A percentile compares a stretch with the other conserved stretches of the same genome.
Evolutionary conservation across 2,113 vertebrate genomes (phyloP).

Genomic region (Aptenodytes forsteri): DNA sequence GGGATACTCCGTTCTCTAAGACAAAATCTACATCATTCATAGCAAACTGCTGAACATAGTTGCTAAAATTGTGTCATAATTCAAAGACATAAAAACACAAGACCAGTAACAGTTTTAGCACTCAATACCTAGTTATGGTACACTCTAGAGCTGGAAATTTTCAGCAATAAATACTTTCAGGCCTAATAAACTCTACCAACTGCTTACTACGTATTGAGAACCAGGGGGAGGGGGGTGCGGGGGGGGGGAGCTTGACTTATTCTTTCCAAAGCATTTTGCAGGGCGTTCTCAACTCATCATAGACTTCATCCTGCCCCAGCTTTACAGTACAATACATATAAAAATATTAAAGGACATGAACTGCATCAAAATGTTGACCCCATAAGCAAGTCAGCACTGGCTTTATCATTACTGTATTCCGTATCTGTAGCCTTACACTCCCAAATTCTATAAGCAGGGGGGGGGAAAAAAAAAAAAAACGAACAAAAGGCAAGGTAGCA

Average conservation of each 20-base stretch:
- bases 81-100: not conserved
- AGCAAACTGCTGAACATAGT: not conserved
- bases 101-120: not conserved
- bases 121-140: not conserved
- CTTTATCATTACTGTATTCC: not conserved
- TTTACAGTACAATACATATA: not conserved
- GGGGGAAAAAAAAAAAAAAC: no score
- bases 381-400: not conserved
- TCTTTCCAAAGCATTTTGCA: not conserved
- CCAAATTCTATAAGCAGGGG: not conserved
- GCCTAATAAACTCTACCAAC: not conserved
- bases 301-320: not conserved
- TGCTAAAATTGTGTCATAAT: not conserved
- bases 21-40: not conserved
- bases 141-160: not conserved
- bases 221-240: no score
- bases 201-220: rapidly evolving
- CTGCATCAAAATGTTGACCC: not conserved
- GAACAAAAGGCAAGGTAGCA: not conserved
- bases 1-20: not conserved
- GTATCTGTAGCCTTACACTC: not conserved
- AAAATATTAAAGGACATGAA: not conserved
- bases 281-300: not conserved
- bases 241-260: not conserved
- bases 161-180: not conserved